A percentile compares a stretch with the other conserved stretches of the same genome.
These are phyloP conservation scores for Micromussa lordhowensis DNA, from an alignment of 92 coral and sea anemone species.

Conservation along the genomic window DNA sequence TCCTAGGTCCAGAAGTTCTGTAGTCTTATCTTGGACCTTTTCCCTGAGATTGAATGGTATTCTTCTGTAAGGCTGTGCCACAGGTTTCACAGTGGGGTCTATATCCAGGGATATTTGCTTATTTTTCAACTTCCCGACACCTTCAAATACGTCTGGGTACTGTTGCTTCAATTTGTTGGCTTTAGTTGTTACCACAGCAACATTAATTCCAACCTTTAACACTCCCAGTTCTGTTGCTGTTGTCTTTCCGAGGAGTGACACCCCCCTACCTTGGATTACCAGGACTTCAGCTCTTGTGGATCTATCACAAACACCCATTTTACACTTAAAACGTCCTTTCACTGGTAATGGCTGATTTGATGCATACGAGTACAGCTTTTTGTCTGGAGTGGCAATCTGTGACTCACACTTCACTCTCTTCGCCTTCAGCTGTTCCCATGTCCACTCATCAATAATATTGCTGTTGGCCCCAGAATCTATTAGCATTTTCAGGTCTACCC, in stretches of 20 bases:
- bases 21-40: constrained; percentile 33
- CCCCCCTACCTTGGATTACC: background rate
- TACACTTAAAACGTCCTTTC: constrained; percentile 31
- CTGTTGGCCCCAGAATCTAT: constrained; percentile 43
- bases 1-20: constrained; percentile 52
- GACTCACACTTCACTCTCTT: constrained; percentile 25
- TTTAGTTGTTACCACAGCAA: constrained; percentile 18
- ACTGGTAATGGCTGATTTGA: constrained; percentile 20
- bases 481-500: no score
- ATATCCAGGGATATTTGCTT: background rate
- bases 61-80: constrained; percentile 57
- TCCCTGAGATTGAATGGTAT: constrained; percentile 42
- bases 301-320: constrained; percentile 27
- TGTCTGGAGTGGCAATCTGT: background rate
- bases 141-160: constrained; percentile 52
- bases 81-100: constrained; percentile 48
- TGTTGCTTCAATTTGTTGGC: constrained; percentile 32
- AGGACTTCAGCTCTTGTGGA: constrained; percentile 32
- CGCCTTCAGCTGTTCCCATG: constrained; percentile 25
- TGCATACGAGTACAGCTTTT: background rate
- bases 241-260: no score
- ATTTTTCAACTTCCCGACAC: no score
- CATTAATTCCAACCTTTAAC: constrained; percentile 26
- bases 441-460: constrained; percentile 30
- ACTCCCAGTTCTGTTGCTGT: constrained; percentile 25